Percentiles rank a stretch among this genome's conserved stretches.
Conservation (phyloP, 1,140 invertebrate species). For the Helicoverpa armigera region DNA sequence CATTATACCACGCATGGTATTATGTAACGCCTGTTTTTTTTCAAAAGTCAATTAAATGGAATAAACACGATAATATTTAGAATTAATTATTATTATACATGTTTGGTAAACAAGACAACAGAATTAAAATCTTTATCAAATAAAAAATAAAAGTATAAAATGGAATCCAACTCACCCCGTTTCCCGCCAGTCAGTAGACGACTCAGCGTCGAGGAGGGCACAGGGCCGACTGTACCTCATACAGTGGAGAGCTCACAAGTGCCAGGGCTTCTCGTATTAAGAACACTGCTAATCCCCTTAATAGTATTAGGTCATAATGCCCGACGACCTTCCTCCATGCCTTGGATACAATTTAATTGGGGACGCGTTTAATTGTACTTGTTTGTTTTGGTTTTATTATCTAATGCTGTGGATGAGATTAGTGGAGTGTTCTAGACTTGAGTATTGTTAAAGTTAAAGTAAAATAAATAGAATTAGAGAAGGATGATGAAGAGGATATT, state of each 20-base stretch:
- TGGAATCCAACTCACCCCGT: slow-evolving; percentile 37
- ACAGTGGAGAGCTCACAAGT: slow-evolving; percentile 69
- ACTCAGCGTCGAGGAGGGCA: slow-evolving; percentile 41
- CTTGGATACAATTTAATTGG: slow-evolving; percentile 59
- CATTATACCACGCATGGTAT: too few species aligned
- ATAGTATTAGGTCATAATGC: slow-evolving; percentile 69
- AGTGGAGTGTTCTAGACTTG: background rate
- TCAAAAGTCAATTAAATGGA: background rate
- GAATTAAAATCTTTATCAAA: background rate
- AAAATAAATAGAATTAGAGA: too few species aligned
- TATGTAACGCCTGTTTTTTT: background rate
- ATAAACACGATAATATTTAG: background rate
- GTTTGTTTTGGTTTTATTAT: background rate
- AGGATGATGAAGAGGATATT: too few species aligned
- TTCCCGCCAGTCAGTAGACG: background rate
- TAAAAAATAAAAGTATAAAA: background rate
- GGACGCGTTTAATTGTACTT: slow-evolving; percentile 49
- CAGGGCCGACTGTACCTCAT: slow-evolving; percentile 49
- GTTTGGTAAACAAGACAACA: too few species aligned
- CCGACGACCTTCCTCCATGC: slow-evolving; percentile 57
- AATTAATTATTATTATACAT: too few species aligned
- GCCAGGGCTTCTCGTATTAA: slow-evolving; percentile 72
- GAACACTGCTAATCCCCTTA: slow-evolving; percentile 63
- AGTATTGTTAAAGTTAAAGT: too few species aligned
- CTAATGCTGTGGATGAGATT: background rate